phyloP scores from a whole-genome alignment of 1,140 invertebrate genomes.

The Dendroctonus valens region DNA sequence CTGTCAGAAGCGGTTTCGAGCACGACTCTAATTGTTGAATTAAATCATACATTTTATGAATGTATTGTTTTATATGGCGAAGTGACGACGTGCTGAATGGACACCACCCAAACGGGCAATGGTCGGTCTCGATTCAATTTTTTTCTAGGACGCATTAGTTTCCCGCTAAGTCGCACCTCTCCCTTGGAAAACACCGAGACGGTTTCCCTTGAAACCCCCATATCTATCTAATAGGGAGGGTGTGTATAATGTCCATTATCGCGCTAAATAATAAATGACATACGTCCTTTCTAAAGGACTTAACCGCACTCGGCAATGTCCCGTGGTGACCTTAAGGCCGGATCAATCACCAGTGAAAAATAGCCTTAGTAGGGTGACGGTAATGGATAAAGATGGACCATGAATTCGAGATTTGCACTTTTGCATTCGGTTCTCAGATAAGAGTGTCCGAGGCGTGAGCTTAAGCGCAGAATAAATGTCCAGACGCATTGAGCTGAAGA shows the following conservation, averaged over 20 bases:
- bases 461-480: too few relatives aligned
- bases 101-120: too few relatives aligned
- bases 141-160: too few relatives aligned
- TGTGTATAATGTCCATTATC: slow-evolving; percentile 43
- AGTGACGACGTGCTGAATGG: too few relatives aligned
- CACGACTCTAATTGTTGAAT: too few relatives aligned
- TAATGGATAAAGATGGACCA: slow-evolving; percentile 18
- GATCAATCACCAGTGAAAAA: slow-evolving; percentile 27
- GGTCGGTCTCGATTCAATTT: too few relatives aligned
- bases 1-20: background rate
- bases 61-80: too few relatives aligned
- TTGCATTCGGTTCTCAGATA: too few relatives aligned
- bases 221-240: slow-evolving; percentile 40
- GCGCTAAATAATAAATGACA: slow-evolving; percentile 48
- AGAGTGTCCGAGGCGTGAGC: too few relatives aligned
- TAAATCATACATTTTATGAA: too few relatives aligned
- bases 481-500: too few relatives aligned
- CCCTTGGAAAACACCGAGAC: background rate
- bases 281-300: slow-evolving; percentile 34
- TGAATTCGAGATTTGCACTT: too few relatives aligned
- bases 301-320: slow-evolving; percentile 26
- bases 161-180: background rate
- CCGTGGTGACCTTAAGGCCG: slow-evolving; percentile 21
- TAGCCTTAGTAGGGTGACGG: slow-evolving; percentile 8
- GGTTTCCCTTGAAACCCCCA: slow-evolving; percentile 1